Conservation (phyloP, 1,140 invertebrate species). For the Copidosoma floridanum region DNA sequence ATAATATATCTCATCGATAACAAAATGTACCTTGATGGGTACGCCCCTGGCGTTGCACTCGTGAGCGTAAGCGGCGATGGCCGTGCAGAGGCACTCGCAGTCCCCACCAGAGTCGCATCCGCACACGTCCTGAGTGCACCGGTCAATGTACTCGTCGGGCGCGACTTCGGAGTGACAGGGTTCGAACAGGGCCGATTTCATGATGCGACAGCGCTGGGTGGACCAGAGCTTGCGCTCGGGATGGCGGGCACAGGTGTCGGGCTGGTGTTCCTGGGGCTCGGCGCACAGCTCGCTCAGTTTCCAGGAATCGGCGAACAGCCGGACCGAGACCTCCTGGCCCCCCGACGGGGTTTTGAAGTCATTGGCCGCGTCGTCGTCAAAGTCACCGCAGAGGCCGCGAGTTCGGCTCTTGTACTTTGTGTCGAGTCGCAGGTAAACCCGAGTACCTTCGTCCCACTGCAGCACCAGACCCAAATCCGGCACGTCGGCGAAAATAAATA, state of each 20-base stretch:
- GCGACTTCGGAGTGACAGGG: conserved; percentile 79
- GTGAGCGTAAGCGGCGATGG: conserved; percentile 81
- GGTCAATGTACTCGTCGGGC: conserved; percentile 65
- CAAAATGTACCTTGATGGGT: conserved; percentile 54
- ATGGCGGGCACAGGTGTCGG: conserved; percentile 70
- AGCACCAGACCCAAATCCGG: conserved; percentile 74
- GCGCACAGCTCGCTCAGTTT: conserved; percentile 76
- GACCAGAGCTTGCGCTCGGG: conserved; percentile 80
- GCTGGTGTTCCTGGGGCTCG: conserved; percentile 45
- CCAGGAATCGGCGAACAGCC: conserved; percentile 86
- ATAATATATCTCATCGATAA: no score
- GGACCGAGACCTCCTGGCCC: conserved; percentile 70
- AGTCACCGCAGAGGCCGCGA: conserved; percentile 87
- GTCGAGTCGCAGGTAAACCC: conserved; percentile 75
- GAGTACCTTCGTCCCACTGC: conserved; percentile 80
- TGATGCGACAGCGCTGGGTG: conserved; percentile 67
- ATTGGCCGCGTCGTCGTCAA: conserved; percentile 76
- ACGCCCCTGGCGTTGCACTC: conserved; percentile 73
- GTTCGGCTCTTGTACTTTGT: conserved; percentile 74
- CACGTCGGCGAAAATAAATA: conserved; percentile 79
- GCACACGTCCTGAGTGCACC: conserved; percentile 80
- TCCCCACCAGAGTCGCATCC: conserved; percentile 84
- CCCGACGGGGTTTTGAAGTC: conserved; percentile 83
- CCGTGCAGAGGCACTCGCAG: conserved; percentile 86
- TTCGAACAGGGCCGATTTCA: conserved; percentile 72